These are phyloP conservation scores for Cherax destructor DNA, from an alignment of 1,140 invertebrate genomes.

Conservation along the genomic window DNA sequence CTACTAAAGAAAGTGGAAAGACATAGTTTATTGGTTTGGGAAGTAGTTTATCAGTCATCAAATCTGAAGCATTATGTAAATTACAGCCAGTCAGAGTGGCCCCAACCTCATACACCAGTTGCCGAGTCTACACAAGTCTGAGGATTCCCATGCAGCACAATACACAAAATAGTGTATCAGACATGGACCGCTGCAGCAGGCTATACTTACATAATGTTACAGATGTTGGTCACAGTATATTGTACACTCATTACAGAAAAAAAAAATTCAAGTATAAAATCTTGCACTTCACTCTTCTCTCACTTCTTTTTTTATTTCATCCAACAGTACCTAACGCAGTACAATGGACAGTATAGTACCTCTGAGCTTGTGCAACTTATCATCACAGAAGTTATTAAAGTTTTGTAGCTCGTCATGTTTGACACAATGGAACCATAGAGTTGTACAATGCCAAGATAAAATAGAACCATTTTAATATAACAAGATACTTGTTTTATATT, in stretches of 20 bases:
- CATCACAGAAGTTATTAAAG: slow-evolving; percentile 61
- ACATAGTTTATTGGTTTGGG: slow-evolving; percentile 42
- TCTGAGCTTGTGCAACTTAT: slow-evolving; percentile 47
- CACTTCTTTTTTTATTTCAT: slow-evolving; percentile 44
- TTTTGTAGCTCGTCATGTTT: slow-evolving; percentile 64
- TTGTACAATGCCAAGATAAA: slow-evolving; percentile 18
- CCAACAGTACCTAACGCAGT: slow-evolving; percentile 3
- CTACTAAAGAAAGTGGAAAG: slow-evolving; percentile 64
- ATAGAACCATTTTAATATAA: slow-evolving; percentile 7
- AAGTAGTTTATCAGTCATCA: slow-evolving; percentile 50
- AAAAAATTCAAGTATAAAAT: slow-evolving; percentile 59
- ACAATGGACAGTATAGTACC: slow-evolving; percentile 41
- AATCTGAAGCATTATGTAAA: slow-evolving; percentile 32
- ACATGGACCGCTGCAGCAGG: slow-evolving; percentile 6
- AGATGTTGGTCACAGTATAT: slow-evolving; percentile 56
- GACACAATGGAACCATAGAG: slow-evolving; percentile 60
- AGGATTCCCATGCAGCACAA: not conserved
- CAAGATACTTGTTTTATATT: slow-evolving; percentile 3
- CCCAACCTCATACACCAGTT: slow-evolving; percentile 1
- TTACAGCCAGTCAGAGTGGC: slow-evolving; percentile 7
- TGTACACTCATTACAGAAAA: slow-evolving; percentile 25
- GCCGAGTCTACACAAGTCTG: not conserved
- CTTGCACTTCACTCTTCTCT: slow-evolving; percentile 48
- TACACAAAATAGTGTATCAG: slow-evolving; percentile 20
- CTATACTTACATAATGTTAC: slow-evolving; percentile 37